Evolutionary conservation across 2,888 invertebrate genomes (phyloP).

Genomic region (Hypsopygia costalis): DNA sequence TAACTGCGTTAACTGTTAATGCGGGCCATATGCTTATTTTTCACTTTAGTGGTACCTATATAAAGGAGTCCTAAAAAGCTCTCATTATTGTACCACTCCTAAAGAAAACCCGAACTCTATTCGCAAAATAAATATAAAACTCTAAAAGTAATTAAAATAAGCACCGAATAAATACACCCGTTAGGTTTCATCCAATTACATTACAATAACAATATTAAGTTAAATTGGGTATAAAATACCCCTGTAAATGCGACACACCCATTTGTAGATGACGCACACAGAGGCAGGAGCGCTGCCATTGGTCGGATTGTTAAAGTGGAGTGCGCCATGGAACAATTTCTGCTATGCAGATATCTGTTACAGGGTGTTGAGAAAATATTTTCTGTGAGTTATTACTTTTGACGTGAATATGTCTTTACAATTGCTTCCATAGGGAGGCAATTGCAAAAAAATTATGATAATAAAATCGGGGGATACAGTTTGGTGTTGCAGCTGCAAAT

Average conservation of each 20-base stretch:
- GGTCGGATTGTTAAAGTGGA: conserved; percentile 18
- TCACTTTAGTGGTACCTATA: too few relatives aligned
- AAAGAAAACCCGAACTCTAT: too few relatives aligned
- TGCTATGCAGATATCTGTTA: conserved; percentile 48
- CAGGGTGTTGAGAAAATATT: conserved; percentile 29
- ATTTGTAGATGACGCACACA: conserved; percentile 31
- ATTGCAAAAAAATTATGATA: too few relatives aligned
- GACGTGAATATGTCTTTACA: too few relatives aligned
- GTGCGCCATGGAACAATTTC: conserved; percentile 30
- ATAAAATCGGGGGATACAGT: too few relatives aligned
- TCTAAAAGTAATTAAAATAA: conserved; percentile 3
- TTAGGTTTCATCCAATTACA: too few relatives aligned
- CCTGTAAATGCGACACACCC: conserved; percentile 19
- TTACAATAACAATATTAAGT: conserved; percentile 40
- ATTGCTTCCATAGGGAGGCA: too few relatives aligned
- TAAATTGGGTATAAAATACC: conserved; percentile 36
- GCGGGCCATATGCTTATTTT: too few relatives aligned
- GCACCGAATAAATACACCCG: conserved; percentile 3
- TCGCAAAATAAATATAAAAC: not conserved
- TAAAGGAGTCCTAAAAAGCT: too few relatives aligned
- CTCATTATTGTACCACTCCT: too few relatives aligned
- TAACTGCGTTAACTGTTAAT: too few relatives aligned
- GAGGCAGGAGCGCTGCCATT: conserved; percentile 26
- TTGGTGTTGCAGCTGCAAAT: too few relatives aligned
- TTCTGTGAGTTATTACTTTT: not conserved